phyloP scores from a whole-genome alignment of 2,797 vertebrate species.

The Sylvilagus floridanus region DNA sequence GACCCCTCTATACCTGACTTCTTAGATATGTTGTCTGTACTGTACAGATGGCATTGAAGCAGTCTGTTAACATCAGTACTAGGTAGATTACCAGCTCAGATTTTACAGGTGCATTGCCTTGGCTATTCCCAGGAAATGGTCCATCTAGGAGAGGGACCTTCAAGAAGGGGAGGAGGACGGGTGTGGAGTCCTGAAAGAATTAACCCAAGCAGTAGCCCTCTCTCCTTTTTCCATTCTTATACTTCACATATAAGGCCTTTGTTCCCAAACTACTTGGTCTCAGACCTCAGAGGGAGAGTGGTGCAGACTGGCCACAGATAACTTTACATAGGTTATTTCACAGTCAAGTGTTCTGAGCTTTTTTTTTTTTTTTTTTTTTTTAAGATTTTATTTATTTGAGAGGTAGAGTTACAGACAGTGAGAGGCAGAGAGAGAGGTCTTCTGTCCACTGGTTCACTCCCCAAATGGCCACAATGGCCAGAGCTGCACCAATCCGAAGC shows the following conservation, averaged over 20 bases:
- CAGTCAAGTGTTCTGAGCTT: neutral
- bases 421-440: too few relatives aligned
- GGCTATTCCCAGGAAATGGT: neutral
- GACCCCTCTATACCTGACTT: neutral
- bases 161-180: neutral
- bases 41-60: neutral
- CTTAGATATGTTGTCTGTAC: neutral
- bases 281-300: neutral
- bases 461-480: too few relatives aligned
- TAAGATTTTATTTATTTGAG: too few relatives aligned
- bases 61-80: neutral
- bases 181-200: neutral
- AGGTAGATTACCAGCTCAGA: neutral
- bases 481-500: too few relatives aligned
- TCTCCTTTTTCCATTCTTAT: neutral
- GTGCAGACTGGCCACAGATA: neutral
- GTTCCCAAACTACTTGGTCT: neutral
- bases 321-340: neutral
- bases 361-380: too few relatives aligned
- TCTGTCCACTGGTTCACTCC: too few relatives aligned
- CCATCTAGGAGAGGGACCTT: neutral
- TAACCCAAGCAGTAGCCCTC: neutral
- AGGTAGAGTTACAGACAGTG: too few relatives aligned
- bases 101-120: neutral
- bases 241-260: neutral